phyloP scores from a whole-genome alignment of 2,888 invertebrate genomes.

The Amiota communis region DNA sequence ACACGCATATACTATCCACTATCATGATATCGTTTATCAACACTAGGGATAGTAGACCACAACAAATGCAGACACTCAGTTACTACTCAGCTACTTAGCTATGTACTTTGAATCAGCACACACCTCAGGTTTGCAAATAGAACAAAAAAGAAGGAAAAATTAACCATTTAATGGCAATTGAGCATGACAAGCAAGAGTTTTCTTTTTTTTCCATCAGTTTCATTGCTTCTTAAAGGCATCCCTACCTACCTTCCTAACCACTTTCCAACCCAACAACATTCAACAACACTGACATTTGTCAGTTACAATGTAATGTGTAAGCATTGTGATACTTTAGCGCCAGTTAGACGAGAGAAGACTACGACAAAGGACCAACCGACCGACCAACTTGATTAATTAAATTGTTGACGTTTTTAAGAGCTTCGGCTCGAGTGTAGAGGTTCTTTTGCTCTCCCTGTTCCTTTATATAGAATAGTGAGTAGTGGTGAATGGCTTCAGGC shows the following conservation, averaged over 20 bases:
- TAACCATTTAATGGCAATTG: conserved; percentile 55
- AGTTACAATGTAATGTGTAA: conserved; percentile 28
- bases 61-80: conserved; percentile 1
- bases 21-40: conserved; percentile 12
- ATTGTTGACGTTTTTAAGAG: conserved; percentile 66
- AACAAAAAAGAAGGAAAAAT: conserved; percentile 39
- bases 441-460: neutral
- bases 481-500: neutral
- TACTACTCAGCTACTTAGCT: neutral
- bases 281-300: conserved; percentile 20
- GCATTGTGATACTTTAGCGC: neutral
- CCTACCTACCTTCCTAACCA: neutral
- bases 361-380: conserved; percentile 1
- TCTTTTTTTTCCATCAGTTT: neutral
- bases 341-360: neutral
- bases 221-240: neutral
- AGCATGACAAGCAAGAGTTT: conserved; percentile 44
- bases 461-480: neutral
- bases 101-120: conserved; percentile 7
- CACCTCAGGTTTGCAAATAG: conserved; percentile 1
- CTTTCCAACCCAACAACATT: neutral
- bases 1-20: too few relatives aligned
- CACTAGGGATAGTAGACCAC: conserved; percentile 18
- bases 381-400: conserved; percentile 60
- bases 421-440: conserved; percentile 35